Evolutionary conservation across 2,797 vertebrate species (phyloP).

Genomic region (Gallinago stenura): DNA sequence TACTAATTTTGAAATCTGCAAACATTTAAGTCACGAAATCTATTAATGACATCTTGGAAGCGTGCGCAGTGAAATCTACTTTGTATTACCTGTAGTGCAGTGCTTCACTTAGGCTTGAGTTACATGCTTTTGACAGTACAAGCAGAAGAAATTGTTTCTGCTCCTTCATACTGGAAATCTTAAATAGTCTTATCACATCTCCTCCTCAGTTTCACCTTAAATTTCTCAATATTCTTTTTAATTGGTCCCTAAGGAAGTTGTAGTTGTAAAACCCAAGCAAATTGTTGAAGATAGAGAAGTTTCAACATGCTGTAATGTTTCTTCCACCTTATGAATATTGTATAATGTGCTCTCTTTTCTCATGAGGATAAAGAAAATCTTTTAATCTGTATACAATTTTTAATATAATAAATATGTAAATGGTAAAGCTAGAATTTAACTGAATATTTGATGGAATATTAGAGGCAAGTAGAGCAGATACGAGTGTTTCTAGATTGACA

Average conservation of each 20-base stretch:
- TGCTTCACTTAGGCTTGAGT: background rate
- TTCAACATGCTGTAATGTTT: background rate
- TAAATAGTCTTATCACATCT: background rate
- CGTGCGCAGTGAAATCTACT: background rate
- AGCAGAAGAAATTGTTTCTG: background rate
- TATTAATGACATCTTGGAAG: background rate
- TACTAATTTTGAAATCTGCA: background rate
- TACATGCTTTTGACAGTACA: background rate
- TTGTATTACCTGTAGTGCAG: background rate
- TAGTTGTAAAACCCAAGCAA: background rate
- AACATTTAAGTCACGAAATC: background rate
- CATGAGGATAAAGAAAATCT: background rate
- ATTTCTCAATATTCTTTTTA: background rate
- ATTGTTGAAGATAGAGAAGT: background rate
- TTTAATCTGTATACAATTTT: background rate
- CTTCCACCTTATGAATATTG: background rate
- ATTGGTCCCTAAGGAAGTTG: background rate
- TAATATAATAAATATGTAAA: slow-evolving; percentile 10
- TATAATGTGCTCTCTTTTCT: background rate
- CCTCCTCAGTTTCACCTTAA: background rate
- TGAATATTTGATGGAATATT: background rate
- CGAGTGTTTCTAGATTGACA: background rate
- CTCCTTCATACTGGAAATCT: background rate
- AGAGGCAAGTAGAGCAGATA: background rate
- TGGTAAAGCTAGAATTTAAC: background rate